phyloP scores from a whole-genome alignment of 2,797 vertebrate species.

The Onychomys arenicola region DNA sequence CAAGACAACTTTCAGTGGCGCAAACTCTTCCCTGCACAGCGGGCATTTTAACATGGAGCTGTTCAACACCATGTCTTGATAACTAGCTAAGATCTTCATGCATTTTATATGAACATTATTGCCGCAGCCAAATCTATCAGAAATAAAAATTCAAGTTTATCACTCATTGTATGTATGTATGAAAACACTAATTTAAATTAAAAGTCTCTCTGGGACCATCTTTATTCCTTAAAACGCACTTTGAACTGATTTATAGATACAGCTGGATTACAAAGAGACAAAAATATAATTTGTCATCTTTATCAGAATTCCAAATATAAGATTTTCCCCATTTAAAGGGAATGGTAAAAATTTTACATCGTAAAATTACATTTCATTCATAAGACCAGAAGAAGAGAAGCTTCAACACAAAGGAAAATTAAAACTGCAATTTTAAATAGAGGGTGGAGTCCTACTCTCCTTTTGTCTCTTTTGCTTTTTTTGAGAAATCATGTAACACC shows the following conservation, averaged over 20 bases:
- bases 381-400: conserved; percentile 4
- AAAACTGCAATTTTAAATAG: background rate
- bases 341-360: conserved; percentile 31
- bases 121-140: conserved; percentile 88
- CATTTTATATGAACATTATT: conserved; percentile 90
- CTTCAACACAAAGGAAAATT: conserved; percentile 23
- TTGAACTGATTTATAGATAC: background rate
- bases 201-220: background rate
- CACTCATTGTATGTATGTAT: background rate
- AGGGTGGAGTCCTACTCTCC: background rate
- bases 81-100: conserved; percentile 87
- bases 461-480: conserved; percentile 8
- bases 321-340: background rate
- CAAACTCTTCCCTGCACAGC: conserved; percentile 87
- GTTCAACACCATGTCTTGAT: conserved; percentile 80
- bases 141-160: conserved; percentile 49
- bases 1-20: conserved; percentile 83
- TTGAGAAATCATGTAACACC: background rate
- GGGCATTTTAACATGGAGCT: conserved; percentile 86
- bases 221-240: background rate
- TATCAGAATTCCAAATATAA: conserved; percentile 26
- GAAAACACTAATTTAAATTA: background rate
- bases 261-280: background rate
- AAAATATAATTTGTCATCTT: background rate
- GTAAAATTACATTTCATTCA: conserved; percentile 49